Percentiles rank a stretch among this genome's conserved stretches.
phyloP scores from a whole-genome alignment of 2,888 invertebrate species.

The Calameuta filiformis region DNA sequence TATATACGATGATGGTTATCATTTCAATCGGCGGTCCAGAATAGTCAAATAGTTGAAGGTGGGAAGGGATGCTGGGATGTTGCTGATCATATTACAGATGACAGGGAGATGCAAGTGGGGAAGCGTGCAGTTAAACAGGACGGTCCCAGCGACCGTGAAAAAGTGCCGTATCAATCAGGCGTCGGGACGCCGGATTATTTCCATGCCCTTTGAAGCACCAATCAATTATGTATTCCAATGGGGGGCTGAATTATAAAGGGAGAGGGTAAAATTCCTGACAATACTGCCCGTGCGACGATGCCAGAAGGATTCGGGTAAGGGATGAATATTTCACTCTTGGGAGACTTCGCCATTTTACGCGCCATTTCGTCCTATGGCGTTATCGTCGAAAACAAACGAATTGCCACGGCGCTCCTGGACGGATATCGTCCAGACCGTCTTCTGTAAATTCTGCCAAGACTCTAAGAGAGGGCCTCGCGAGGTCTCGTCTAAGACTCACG shows the following conservation, averaged over 20 bases:
- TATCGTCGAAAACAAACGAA: constrained; percentile 49
- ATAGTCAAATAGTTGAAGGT: not conserved
- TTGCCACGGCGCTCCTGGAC: constrained; percentile 1
- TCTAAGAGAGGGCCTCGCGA: not conserved
- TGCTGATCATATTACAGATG: not conserved
- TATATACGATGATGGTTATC: not conserved
- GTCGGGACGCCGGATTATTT: constrained; percentile 33
- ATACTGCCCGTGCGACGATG: not conserved
- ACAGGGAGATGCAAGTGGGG: not conserved
- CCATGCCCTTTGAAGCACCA: constrained; percentile 39
- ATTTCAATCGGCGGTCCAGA: not conserved
- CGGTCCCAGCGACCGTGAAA: not conserved
- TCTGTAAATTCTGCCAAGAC: not conserved
- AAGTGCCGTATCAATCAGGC: constrained; percentile 5
- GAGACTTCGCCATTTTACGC: constrained; percentile 60
- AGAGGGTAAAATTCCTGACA: not conserved
- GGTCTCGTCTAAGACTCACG: not conserved
- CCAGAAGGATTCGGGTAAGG: not conserved
- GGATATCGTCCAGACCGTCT: not conserved
- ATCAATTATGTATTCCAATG: constrained; percentile 40
- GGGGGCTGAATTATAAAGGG: constrained; percentile 14
- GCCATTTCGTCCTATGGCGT: constrained; percentile 63
- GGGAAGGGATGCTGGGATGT: not conserved
- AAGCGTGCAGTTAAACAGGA: not conserved
- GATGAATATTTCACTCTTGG: constrained; percentile 52